Conservation (phyloP, 2,888 invertebrate species). For the Habrosyne pyritoides region DNA sequence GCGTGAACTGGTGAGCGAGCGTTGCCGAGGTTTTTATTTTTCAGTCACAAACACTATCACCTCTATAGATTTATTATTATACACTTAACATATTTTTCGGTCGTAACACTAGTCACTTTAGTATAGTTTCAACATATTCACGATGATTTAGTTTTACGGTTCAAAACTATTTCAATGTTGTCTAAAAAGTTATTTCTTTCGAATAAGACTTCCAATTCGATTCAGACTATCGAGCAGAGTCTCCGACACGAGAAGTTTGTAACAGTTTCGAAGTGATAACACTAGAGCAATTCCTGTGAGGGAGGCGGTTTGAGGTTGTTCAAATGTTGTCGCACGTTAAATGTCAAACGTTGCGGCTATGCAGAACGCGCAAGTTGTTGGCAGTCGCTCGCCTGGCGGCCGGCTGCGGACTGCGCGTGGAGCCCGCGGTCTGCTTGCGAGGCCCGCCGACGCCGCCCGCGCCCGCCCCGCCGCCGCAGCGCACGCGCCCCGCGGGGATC, state of each 20-base stretch:
- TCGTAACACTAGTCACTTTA: slow-evolving; percentile 29
- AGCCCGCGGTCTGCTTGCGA: slow-evolving; percentile 52
- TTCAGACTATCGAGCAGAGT: slow-evolving; percentile 30
- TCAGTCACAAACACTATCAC: slow-evolving; percentile 76
- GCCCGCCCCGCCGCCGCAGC: slow-evolving; percentile 57
- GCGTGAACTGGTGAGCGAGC: slow-evolving; percentile 71
- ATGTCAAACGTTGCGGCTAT: slow-evolving; percentile 65
- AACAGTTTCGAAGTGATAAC: slow-evolving; percentile 53
- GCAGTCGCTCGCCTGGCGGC: slow-evolving; percentile 73
- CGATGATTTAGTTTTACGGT: slow-evolving; percentile 19
- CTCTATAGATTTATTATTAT: slow-evolving; percentile 46
- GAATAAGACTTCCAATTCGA: slow-evolving; percentile 30
- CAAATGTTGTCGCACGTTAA: slow-evolving; percentile 69
- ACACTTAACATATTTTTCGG: slow-evolving; percentile 37
- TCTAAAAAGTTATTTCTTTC: slow-evolving; percentile 53
- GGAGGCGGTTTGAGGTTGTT: slow-evolving; percentile 69
- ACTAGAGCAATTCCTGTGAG: slow-evolving; percentile 70
- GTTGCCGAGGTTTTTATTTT: slow-evolving; percentile 63
- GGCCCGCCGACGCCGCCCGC: slow-evolving; percentile 57
- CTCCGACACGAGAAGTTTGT: slow-evolving; percentile 36
- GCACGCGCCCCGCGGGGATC: slow-evolving; percentile 78
- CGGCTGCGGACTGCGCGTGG: slow-evolving; percentile 79
- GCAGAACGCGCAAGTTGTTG: slow-evolving; percentile 26
- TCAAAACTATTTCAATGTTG: slow-evolving; percentile 28
- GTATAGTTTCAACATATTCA: slow-evolving; percentile 21